These are phyloP conservation scores for Phasianus colchicus DNA, from an alignment of 2,113 vertebrate genomes.

Conservation along the genomic window DNA sequence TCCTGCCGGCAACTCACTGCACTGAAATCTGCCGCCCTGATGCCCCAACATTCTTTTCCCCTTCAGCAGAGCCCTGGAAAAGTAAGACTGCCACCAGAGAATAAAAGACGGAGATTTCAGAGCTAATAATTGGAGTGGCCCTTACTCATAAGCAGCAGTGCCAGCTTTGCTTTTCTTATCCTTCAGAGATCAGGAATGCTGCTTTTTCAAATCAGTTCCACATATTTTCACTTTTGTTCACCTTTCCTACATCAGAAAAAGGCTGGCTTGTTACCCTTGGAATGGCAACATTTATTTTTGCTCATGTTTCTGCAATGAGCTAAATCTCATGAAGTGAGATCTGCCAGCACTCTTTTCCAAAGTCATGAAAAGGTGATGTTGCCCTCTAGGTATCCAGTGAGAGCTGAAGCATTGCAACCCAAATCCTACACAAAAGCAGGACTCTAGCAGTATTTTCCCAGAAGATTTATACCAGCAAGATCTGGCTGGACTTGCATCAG, in stretches of 20 bases:
- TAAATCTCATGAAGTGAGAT: neutral
- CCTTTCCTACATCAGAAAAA: neutral
- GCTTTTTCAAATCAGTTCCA: neutral
- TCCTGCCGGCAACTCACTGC: neutral
- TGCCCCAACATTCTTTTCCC: neutral
- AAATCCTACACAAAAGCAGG: slow-evolving; percentile 11
- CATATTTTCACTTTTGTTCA: neutral
- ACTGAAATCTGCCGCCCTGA: neutral
- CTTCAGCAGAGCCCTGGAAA: neutral
- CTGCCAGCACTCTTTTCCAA: neutral
- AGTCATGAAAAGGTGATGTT: neutral
- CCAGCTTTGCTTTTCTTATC: neutral
- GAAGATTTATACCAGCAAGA: neutral
- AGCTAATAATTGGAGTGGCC: neutral
- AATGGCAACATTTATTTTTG: neutral
- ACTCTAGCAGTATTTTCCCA: neutral
- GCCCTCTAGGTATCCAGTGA: neutral
- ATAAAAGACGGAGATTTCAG: neutral
- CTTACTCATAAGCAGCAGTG: neutral
- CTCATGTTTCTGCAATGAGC: neutral
- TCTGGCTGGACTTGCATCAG: neutral
- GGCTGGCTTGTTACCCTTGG: neutral
- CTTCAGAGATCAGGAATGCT: neutral
- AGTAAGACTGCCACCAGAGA: neutral
- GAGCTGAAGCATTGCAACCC: neutral